Conservation (phyloP, 1,140 invertebrate genomes). For the Lasioglossum albipes region DNA sequence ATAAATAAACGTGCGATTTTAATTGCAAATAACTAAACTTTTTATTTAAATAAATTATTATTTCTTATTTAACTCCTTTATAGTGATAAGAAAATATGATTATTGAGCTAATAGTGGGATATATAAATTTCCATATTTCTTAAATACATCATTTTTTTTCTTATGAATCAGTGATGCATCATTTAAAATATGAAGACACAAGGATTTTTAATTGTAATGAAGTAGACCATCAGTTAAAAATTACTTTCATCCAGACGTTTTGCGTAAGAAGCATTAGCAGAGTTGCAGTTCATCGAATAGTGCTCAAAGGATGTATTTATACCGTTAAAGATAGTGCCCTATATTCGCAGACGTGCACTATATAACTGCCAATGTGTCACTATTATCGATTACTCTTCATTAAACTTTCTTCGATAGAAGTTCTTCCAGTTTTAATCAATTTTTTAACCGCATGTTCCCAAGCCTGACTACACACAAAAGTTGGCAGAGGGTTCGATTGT, state of each 20-base stretch:
- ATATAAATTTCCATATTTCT: too few species aligned
- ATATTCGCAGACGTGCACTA: constrained; percentile 18
- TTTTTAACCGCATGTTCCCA: not conserved
- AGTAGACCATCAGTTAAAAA: not conserved
- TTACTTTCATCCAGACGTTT: not conserved
- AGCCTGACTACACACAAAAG: not conserved
- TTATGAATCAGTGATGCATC: too few species aligned
- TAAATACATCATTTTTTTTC: too few species aligned
- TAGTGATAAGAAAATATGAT: too few species aligned
- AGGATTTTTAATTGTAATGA: too few species aligned
- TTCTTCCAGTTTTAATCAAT: not conserved
- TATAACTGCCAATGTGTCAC: constrained; percentile 12
- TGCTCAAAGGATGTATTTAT: constrained; percentile 43
- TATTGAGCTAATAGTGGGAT: too few species aligned
- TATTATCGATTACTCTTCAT: constrained; percentile 25
- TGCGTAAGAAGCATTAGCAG: constrained; percentile 2
- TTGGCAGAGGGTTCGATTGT: not conserved
- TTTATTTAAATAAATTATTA: too few species aligned
- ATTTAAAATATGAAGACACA: too few species aligned
- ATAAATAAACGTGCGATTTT: too few species aligned
- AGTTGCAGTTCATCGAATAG: constrained; percentile 29
- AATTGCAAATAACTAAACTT: too few species aligned
- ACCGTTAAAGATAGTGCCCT: constrained; percentile 20
- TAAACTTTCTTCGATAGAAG: constrained; percentile 10
- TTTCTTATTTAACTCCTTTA: too few species aligned